A percentile compares a stretch with the other conserved stretches of the same genome.
Conservation (phyloP, 2,113 vertebrate genomes). For the Psilopsiagon aurifrons region DNA sequence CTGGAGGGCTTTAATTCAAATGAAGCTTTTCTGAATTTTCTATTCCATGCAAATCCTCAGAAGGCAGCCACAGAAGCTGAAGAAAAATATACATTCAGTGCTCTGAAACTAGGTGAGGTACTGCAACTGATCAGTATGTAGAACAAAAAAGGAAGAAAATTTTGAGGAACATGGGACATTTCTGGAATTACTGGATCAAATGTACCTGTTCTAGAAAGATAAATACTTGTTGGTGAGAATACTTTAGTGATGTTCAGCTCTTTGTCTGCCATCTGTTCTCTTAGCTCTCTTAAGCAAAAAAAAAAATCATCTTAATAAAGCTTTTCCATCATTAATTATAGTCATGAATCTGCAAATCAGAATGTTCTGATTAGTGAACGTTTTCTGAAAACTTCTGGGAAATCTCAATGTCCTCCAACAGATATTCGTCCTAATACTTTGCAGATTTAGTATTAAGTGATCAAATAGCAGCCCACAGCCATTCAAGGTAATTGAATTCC, state of each 20-base stretch:
- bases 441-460: conserved; percentile 61
- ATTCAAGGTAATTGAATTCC: conserved; percentile 64
- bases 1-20: background rate
- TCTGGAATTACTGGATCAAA: background rate
- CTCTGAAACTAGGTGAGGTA: background rate
- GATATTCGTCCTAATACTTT: conserved; percentile 30
- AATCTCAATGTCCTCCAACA: conserved; percentile 49
- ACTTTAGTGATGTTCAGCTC: background rate
- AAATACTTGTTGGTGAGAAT: background rate
- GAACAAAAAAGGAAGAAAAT: background rate
- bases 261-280: background rate
- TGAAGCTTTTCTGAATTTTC: background rate
- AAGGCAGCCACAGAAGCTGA: background rate
- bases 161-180: background rate
- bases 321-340: conserved; percentile 59
- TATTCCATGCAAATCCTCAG: background rate
- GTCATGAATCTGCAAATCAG: conserved; percentile 17
- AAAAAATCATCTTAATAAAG: conserved; percentile 30
- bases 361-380: conserved; percentile 61
- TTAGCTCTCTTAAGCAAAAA: background rate
- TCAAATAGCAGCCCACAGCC: conserved; percentile 62
- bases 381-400: conserved; percentile 63
- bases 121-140: background rate
- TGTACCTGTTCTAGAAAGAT: background rate
- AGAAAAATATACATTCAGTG: background rate